Conservation (phyloP, 2,113 vertebrate species). For the Saguinus midas region DNA sequence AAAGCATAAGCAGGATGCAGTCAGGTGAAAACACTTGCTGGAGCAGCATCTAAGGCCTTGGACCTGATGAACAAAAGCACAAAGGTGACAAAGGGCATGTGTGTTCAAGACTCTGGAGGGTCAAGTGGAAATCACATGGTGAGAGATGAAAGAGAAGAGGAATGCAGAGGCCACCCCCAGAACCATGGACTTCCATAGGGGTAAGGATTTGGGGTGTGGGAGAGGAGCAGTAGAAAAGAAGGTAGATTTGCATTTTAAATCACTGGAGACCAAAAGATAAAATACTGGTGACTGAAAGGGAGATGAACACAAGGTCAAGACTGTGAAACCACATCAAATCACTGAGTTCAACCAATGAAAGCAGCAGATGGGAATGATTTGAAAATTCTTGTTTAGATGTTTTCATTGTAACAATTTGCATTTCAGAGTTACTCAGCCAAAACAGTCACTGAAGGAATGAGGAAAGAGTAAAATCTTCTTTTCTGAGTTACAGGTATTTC, state of each 20-base stretch:
- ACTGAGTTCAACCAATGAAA: background rate
- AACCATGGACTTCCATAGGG: background rate
- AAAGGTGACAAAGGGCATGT: background rate
- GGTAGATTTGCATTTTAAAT: background rate
- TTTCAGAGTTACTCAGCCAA: constrained; percentile 13
- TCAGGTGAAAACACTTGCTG: background rate
- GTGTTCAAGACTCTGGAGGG: background rate
- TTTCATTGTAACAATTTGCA: constrained; percentile 20
- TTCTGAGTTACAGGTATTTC: background rate
- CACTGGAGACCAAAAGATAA: background rate
- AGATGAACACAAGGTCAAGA: background rate
- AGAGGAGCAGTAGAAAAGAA: background rate
- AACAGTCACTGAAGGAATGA: background rate
- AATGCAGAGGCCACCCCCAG: background rate
- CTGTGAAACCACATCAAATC: background rate
- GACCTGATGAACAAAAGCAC: background rate
- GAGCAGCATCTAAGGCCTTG: background rate
- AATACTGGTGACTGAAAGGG: background rate
- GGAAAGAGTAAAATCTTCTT: background rate
- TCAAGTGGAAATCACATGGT: background rate
- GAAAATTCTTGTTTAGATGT: background rate
- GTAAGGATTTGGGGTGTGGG: background rate
- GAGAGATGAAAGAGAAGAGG: background rate
- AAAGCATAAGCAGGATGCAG: background rate
- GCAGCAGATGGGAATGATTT: background rate